These are phyloP conservation scores for Sinocyclocheilus anophthalmus DNA, from an alignment of 2,113 vertebrate species.

Conservation along the genomic window DNA sequence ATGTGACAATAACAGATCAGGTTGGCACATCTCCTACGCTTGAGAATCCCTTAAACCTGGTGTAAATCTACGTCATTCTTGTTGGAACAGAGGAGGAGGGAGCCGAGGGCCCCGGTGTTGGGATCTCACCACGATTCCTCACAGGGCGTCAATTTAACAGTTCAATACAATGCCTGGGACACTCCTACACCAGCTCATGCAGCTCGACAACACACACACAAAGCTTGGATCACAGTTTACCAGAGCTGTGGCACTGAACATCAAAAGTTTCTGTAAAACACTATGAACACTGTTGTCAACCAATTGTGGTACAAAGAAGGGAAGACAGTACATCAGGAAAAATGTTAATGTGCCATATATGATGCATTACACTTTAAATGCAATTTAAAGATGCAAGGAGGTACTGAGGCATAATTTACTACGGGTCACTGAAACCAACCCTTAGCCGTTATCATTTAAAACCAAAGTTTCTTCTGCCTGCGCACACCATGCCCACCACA, in stretches of 20 bases:
- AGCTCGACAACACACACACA: neutral
- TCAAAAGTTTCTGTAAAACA: neutral
- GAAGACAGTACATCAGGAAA: no score
- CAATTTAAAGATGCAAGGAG: no score
- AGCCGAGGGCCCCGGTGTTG: no score
- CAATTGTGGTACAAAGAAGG: neutral
- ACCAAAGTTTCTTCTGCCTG: neutral
- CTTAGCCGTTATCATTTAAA: neutral
- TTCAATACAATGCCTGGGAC: neutral
- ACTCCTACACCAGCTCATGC: conserved; percentile 1
- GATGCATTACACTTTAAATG: neutral
- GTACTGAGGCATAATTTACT: neutral
- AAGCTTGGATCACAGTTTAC: neutral
- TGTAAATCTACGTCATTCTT: neutral
- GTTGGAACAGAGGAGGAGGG: neutral
- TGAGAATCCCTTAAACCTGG: neutral
- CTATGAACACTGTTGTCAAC: no score
- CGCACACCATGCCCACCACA: neutral
- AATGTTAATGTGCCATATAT: no score
- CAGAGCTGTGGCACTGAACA: neutral
- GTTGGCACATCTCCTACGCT: conserved; percentile 5
- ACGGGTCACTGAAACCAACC: no score
- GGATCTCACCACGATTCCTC: conserved; percentile 8
- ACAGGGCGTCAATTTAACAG: conserved; percentile 1
- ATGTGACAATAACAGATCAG: neutral